Base-by-base conservation (phyloP, 2,888 invertebrate species). In the Cybosia mesomella region DNA sequence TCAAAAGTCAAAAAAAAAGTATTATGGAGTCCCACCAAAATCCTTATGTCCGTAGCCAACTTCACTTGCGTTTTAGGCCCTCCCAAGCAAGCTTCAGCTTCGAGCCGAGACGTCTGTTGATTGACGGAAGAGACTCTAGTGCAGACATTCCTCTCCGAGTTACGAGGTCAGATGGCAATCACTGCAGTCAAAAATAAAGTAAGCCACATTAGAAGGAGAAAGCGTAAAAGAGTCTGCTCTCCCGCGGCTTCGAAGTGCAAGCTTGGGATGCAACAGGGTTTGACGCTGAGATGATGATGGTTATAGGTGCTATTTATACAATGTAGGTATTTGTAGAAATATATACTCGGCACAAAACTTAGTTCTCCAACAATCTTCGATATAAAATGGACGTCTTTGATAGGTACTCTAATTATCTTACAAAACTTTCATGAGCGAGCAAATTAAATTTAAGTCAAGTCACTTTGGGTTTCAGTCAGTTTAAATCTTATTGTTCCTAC, bases 361-460 rank as follows among this genome's bases (percentile, higher is more conserved):
- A 7, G 1, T 43, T 43, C 18, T 13, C 7, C 49, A 49, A n/a
- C 49, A 49, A 49, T 49, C 9, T 49, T 49, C 49, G 18, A 49
- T 49, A n/a, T 49, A 9, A 49, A 43, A 49, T 49, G 49, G 49
- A 49, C n/a, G 49, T n/a, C 49, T 49, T n/a, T 49, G 9, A 9
- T n/a, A 49, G 49, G n/a, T 9, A n/a, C n/a, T 49, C 49, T 49
- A 43, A 49, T 49, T 49, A n/a, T 49, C 49, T 49, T 49, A n/a
- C 49, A 7, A 13, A 53, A 21, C 32, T 53, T 62, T 32, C 53
- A 62, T 53, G n/a, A 21, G 32, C 11, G 49, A 28, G 21, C n/a
- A 62, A 32, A 53, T 32, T 49, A 18, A 49, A 43, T 49, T 61
- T 49, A 49, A 61, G n/a, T 5, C 24, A 61, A 28, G 28, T 49